phyloP scores from a whole-genome alignment of 37 sponge, comb jelly and placozoan genomes.

The Bolinopsis microptera region DNA sequence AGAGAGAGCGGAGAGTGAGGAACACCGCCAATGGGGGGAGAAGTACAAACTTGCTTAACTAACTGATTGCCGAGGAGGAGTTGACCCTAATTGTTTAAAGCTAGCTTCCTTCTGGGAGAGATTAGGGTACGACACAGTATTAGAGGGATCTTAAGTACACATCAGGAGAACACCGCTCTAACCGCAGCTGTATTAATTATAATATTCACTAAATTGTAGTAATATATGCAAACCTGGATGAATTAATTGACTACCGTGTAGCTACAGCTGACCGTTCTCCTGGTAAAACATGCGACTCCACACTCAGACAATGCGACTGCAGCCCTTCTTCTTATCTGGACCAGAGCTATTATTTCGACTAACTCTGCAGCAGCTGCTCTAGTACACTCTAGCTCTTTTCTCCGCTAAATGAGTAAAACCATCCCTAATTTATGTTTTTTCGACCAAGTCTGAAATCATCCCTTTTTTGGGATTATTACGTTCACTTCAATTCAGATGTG shows the following conservation, averaged over 20 bases:
- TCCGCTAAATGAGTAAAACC: no score
- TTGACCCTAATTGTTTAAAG: background rate
- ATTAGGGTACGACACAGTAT: background rate
- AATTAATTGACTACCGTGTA: background rate
- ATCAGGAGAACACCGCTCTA: background rate
- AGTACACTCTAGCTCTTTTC: no score
- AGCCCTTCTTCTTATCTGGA: background rate
- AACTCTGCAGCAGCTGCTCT: no score
- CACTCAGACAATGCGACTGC: background rate
- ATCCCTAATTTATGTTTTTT: no score
- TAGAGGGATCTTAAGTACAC: background rate
- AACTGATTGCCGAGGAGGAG: background rate
- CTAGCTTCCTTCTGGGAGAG: background rate
- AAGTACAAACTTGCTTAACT: background rate
- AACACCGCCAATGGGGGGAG: background rate
- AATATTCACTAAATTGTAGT: background rate
- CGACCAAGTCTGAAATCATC: no score
- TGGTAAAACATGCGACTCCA: background rate
- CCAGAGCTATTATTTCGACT: background rate
- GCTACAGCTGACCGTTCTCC: background rate
- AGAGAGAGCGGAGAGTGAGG: background rate
- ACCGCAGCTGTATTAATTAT: background rate
- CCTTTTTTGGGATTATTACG: no score
- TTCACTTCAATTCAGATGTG: no score
- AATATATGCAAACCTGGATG: no score